Base-by-base conservation (phyloP, 2,888 invertebrate genomes). In the Sturmia bella region DNA sequence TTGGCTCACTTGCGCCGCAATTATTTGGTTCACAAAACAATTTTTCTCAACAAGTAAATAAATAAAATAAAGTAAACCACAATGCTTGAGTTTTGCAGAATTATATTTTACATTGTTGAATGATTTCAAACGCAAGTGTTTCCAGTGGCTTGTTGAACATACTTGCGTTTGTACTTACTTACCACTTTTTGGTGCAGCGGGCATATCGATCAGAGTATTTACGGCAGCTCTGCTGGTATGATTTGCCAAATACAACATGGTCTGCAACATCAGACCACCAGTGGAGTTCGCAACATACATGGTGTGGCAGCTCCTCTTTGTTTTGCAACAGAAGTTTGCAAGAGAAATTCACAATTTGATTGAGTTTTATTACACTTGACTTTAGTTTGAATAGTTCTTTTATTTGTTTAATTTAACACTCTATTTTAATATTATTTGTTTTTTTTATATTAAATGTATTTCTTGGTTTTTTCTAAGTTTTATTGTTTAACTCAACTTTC, bases 211-310 rank as follows among this genome's bases (percentile, higher is more conserved):
- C 69, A 90, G 80, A 13, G 90, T 88, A 78, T 89, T 89, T 64
- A 88, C 87, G 19, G 89, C 88, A 6, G 88, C 88, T 48, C 89
- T 85, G 84, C 88, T 90, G 21, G 90, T 89, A 73, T 90, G 89
- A 86, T 91, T 90, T 15, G 91, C 90, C 86, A 91, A 86, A 84
- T 90, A 91, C 69, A 91, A 85, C 90, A 91, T 90, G 41, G 91
- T 91, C 85, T 91, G 90, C 82, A 91, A 87, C 88, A 91, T 89
- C 66, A 91, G 85, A 85, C 91, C 90, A 81, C 89, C 89, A 4
- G 90, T 90, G n/a, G 89, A 85, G 78, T 90, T 91, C 63, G 89
- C 86, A 76, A 90, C 87, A 83, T 88, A 88, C 89, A 90, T 90
- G 56, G 41, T 61, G 3, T 5, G 5, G 32, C 7, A 7, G 6